Evolutionary conservation across 1,140 invertebrate species (phyloP), one percentile per base, ranked within the genome.

Genomic region (Brachionus asplanchnoidis): DNA sequence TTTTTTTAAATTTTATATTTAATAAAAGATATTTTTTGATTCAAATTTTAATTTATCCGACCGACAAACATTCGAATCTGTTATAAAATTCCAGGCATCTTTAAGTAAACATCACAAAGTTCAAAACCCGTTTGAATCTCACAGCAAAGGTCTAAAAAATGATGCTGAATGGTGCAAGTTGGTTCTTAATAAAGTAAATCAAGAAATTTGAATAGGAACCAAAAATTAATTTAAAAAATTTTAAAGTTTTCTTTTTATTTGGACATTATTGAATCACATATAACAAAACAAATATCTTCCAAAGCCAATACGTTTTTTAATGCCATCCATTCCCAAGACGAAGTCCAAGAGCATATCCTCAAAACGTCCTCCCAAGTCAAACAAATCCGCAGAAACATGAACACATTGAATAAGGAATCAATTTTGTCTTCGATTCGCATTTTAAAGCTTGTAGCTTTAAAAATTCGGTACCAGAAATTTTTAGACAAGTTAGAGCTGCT

Each of bases 241-340:
- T 12, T 20, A 12, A 36, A 56, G 78, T 68, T 82, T 46, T 60
- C 50, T 9, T 28, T 97, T 89, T 97, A 97, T 89, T 91, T 98
- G 86, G 96, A 99, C 91, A 93, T 95, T 68, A 94, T 98, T 40
- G 97, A 99, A 91, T 94, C 97, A 85, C 94, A 95, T 90, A 97
- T 99, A 87, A 95, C 95, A 0, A 93, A 94, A 86, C 96, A 98
- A 91, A 96, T 98, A 70, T 94, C 96, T n/a, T 93, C 94, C 85
- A 96, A 97, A 89, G 97, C 96, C 6, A 94, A 95, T 86, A 95
- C 95, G 8, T 99, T 98, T 91, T 98, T 98, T 88, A 94, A 96
- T 90, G 95, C 95, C 5, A 79, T 84, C 50, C 77, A 79, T 56
- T 84, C 85, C 20, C 85, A 85, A 20, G 84, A 85, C 7, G 84